Evolutionary conservation across 2,888 invertebrate species (phyloP).

Genomic region (Papilio gigon): DNA sequence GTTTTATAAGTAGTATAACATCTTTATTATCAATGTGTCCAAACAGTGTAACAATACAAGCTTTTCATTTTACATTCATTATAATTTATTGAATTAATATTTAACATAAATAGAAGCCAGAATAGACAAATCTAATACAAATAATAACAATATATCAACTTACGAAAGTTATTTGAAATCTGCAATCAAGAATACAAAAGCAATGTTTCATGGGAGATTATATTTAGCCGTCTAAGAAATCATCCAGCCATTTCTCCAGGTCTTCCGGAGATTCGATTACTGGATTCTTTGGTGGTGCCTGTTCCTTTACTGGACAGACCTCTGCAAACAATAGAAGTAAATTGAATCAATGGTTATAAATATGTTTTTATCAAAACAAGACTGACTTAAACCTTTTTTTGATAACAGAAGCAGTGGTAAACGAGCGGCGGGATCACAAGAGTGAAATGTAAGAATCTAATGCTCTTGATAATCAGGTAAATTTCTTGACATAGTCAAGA

Average conservation of each 20-base stretch:
- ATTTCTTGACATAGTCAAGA: too few species aligned
- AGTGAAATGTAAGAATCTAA: too few species aligned
- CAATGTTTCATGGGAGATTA: not conserved
- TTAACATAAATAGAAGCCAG: not conserved
- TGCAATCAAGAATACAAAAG: not conserved
- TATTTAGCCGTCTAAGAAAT: constrained; percentile 69
- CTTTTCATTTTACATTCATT: too few species aligned
- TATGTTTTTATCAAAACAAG: not conserved
- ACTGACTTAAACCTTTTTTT: too few species aligned
- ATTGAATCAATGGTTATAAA: not conserved
- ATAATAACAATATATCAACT: not conserved
- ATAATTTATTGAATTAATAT: too few species aligned
- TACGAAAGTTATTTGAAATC: not conserved
- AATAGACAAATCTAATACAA: not conserved
- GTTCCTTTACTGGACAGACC: constrained; percentile 26
- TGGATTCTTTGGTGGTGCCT: constrained; percentile 51
- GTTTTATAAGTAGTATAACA: too few species aligned
- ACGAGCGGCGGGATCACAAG: too few species aligned
- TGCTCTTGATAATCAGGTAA: too few species aligned
- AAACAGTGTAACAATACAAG: too few species aligned
- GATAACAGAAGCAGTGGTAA: too few species aligned
- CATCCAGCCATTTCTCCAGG: constrained; percentile 79
- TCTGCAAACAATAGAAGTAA: constrained; percentile 18
- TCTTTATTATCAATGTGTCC: too few species aligned
- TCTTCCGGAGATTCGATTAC: constrained; percentile 75